These are phyloP conservation scores for Tiliacea citrago DNA, from an alignment of 2,888 invertebrate species.

Conservation along the genomic window DNA sequence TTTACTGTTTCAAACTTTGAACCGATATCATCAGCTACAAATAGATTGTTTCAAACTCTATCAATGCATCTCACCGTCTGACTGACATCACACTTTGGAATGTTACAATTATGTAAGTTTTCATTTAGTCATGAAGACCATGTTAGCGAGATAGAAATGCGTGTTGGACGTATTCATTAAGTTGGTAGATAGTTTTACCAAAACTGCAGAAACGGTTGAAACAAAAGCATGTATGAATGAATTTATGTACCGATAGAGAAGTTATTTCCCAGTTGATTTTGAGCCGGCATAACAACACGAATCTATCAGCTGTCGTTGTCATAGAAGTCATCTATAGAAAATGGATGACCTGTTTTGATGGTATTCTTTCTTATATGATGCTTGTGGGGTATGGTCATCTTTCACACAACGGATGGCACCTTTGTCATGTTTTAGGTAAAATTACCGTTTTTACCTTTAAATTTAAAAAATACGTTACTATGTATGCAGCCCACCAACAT, in stretches of 20 bases:
- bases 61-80: conserved; percentile 11
- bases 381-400: not conserved
- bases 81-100: not conserved
- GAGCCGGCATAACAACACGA: conserved; percentile 47
- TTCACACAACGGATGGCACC: not conserved
- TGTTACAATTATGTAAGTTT: not conserved
- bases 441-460: no score
- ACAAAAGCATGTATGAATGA: conserved; percentile 47
- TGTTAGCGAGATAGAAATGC: not conserved
- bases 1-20: conserved; percentile 16
- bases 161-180: conserved; percentile 6
- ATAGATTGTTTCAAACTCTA: conserved; percentile 2
- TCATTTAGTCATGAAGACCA: not conserved
- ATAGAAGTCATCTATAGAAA: conserved; percentile 49
- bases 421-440: not conserved
- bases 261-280: conserved; percentile 45
- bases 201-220: conserved; percentile 40
- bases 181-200: conserved; percentile 10
- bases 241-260: conserved; percentile 41
- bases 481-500: conserved; percentile 4
- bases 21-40: not conserved
- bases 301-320: conserved; percentile 45
- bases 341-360: conserved; percentile 36
- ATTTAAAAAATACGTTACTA: not conserved
- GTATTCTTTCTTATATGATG: conserved; percentile 10